Conservation (phyloP, 2,888 invertebrate species). For the Ophioninae sp. region DNA sequence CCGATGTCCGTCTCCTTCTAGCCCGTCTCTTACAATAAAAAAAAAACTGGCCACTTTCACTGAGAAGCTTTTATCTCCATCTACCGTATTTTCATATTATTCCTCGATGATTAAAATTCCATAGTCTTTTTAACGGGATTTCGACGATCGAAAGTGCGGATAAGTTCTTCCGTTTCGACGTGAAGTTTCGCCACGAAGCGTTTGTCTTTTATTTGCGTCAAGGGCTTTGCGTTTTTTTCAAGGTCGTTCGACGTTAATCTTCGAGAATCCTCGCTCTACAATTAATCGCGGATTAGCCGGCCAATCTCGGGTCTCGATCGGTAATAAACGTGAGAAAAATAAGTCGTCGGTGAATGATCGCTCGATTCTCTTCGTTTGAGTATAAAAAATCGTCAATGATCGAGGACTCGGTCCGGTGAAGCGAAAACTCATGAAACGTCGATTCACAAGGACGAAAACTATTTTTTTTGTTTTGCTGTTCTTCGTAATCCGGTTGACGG, state of each 20-base stretch:
- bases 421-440: neutral
- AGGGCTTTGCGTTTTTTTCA: neutral
- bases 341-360: neutral
- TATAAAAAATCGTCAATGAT: neutral
- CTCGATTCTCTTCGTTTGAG: neutral
- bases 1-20: neutral
- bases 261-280: neutral
- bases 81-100: neutral
- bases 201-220: neutral
- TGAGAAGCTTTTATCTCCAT: conserved; percentile 3
- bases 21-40: conserved; percentile 22
- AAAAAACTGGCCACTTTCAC: conserved; percentile 48
- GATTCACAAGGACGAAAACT: neutral
- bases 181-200: neutral
- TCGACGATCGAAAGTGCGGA: neutral
- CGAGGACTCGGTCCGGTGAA: neutral
- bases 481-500: neutral
- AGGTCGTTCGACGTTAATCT: neutral
- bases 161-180: neutral
- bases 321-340: neutral
- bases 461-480: neutral
- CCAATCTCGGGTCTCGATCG: neutral
- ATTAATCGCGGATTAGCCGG: too few relatives aligned
- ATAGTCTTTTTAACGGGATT: neutral
- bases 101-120: neutral